Conservation (phyloP, 2,797 vertebrate genomes). For the Psittacula echo region DNA sequence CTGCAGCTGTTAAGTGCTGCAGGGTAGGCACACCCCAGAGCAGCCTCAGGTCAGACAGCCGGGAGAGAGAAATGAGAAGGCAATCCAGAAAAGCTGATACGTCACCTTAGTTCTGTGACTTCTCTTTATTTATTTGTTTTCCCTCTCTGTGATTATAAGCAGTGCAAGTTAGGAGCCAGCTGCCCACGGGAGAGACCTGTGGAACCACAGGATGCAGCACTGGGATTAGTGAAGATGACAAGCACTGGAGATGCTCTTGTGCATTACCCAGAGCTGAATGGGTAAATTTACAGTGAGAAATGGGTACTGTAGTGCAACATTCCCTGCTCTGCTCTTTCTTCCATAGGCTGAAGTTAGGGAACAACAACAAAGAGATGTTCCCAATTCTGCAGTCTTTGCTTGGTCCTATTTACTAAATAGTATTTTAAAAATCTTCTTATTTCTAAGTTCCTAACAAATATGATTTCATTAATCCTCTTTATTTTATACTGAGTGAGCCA, state of each 20-base stretch:
- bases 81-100: not conserved
- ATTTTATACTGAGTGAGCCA: not conserved
- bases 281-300: not conserved
- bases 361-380: not conserved
- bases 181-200: not conserved
- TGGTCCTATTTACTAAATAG: not conserved
- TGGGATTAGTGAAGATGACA: not conserved
- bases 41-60: rapidly evolving
- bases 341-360: not conserved
- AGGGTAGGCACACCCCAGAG: not conserved
- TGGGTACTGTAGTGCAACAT: not conserved
- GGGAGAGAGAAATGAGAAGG: not conserved
- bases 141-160: not conserved
- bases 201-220: rapidly evolving
- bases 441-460: not conserved
- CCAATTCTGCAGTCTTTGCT: not conserved
- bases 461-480: not conserved
- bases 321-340: not conserved
- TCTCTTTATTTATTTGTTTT: not conserved
- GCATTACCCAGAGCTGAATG: rapidly evolving
- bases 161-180: rapidly evolving
- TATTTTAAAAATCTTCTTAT: not conserved
- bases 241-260: not conserved
- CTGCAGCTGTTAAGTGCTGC: not conserved
- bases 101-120: not conserved